Conservation (phyloP, 2,888 invertebrate genomes). For the Odontothrips loti region DNA sequence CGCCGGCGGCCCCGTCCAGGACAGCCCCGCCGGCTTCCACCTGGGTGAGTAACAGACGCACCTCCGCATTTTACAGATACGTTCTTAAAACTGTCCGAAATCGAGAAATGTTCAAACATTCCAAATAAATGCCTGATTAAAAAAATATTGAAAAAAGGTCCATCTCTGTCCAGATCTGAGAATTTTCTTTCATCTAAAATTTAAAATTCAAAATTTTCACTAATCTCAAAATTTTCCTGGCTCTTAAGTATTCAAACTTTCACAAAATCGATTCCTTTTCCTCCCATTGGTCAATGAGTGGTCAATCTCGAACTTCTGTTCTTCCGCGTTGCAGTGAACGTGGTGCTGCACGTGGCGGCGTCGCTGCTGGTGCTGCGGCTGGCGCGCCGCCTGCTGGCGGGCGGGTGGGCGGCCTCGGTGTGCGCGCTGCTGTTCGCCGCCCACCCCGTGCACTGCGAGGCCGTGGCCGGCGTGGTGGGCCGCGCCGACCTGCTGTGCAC, state of each 20-base stretch:
- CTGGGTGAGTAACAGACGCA: constrained; percentile 43
- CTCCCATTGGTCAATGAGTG: too few relatives aligned
- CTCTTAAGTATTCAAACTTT: too few relatives aligned
- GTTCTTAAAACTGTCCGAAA: too few relatives aligned
- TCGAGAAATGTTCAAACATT: too few relatives aligned
- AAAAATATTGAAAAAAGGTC: too few relatives aligned
- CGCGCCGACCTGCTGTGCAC: constrained; percentile 93
- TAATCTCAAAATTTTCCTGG: not conserved
- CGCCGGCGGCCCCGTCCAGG: constrained; percentile 40
- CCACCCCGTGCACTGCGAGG: constrained; percentile 97
- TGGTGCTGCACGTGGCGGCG: constrained; percentile 47
- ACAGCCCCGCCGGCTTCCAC: constrained; percentile 49
- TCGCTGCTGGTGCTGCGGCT: constrained; percentile 13
- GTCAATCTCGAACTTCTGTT: too few relatives aligned
- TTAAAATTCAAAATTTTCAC: not conserved
- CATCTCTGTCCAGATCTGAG: too few relatives aligned
- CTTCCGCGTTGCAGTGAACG: constrained; percentile 40
- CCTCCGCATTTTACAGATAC: too few relatives aligned
- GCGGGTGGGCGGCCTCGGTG: constrained; percentile 45
- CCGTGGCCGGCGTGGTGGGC: constrained; percentile 94
- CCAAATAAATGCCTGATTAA: too few relatives aligned
- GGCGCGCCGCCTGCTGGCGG: not conserved
- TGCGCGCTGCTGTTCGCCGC: constrained; percentile 86
- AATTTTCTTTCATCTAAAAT: not conserved
- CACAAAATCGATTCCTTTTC: too few relatives aligned